These are phyloP conservation scores for Drosophila rhopaloa DNA, from an alignment of 1,140 invertebrate species.

Conservation along the genomic window DNA sequence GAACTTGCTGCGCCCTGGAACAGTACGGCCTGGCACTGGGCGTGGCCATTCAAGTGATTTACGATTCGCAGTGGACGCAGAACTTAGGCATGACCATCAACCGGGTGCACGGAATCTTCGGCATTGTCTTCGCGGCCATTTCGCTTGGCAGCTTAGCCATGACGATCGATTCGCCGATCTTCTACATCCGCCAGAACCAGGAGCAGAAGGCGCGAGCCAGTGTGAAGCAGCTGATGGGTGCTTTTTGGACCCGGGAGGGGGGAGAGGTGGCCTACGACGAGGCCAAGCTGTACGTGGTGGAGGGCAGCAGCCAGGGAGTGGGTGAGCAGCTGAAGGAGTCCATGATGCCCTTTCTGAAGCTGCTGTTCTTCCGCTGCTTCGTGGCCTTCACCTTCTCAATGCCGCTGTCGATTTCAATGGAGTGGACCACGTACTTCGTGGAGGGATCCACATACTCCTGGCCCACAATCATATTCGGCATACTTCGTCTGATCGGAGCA, in stretches of 20 bases:
- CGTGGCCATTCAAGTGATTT: constrained; percentile 63
- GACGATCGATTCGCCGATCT: constrained; percentile 63
- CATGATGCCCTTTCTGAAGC: constrained; percentile 56
- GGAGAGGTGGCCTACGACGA: constrained; percentile 46
- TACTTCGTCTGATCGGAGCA: constrained; percentile 56
- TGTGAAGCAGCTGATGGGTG: constrained; percentile 29
- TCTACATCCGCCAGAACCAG: constrained; percentile 56
- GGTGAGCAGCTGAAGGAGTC: constrained; percentile 33
- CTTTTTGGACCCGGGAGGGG: constrained; percentile 2
- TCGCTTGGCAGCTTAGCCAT: constrained; percentile 19
- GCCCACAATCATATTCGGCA: constrained; percentile 36
- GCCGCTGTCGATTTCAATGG: constrained; percentile 40
- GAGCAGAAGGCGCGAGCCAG: constrained; percentile 49
- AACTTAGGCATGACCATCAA: constrained; percentile 31
- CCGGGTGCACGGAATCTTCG: constrained; percentile 65
- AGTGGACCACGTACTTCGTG: constrained; percentile 5
- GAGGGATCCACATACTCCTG: constrained; percentile 16
- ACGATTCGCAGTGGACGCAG: constrained; percentile 38
- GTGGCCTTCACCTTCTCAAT: constrained; percentile 69
- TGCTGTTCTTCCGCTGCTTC: constrained; percentile 63
- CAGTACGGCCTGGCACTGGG: constrained; percentile 63
- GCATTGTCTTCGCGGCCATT: constrained; percentile 51
- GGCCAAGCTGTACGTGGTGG: constrained; percentile 56
- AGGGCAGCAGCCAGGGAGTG: constrained; percentile 32
- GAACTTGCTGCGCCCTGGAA: constrained; percentile 56